Base-by-base conservation (phyloP, 2,113 vertebrate genomes). In the Prunella himalayana region DNA sequence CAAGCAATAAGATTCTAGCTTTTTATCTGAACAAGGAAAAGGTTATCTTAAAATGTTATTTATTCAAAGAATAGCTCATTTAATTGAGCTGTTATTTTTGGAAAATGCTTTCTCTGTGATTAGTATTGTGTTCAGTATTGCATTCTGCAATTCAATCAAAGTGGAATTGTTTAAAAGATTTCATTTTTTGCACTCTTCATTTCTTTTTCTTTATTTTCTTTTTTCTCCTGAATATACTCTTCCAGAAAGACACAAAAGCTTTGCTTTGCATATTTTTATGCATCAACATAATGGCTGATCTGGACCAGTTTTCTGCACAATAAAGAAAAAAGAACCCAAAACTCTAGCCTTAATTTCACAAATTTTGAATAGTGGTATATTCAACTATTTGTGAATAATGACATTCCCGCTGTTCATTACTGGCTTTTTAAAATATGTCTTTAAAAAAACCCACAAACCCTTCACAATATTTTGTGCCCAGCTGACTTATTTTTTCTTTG, bases 381-480 rank as follows among this genome's bases (percentile, higher is more conserved):
- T 70, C 11, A 57, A 1, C 4, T 69, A 2, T 69, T 76, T 56
- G 10, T 56, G 21, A 69, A 53, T 25, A 82, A 57, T 42, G 0
- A 11, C 42, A 59, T 45, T 80, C 4, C 13, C 86, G 20, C 37
- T 49, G 3, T 66, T 63, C 3, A 30, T 70, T 35, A 59, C 6
- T 50, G 5, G 35, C 35, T 65, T 85, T 72, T 65, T 21, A 8
- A 51, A 72, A 59, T 12, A 24, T 0, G 0, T 11, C 14, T 73
- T 71, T 42, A 22, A 68, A 65, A 82, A 35, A 35, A 24, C 4
- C 0, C 21, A 61, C 6, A 63, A 50, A 33, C 2, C 1, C 1
- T 7, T 80, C 27, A 22, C 7, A 49, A 10, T 57, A 33, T 66
- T 83, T 90, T 45, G 28, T 65, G 7, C 7, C 8, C 1, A 44